These are phyloP conservation scores for Tichodroma muraria DNA, from an alignment of 2,113 vertebrate genomes.

Conservation along the genomic window DNA sequence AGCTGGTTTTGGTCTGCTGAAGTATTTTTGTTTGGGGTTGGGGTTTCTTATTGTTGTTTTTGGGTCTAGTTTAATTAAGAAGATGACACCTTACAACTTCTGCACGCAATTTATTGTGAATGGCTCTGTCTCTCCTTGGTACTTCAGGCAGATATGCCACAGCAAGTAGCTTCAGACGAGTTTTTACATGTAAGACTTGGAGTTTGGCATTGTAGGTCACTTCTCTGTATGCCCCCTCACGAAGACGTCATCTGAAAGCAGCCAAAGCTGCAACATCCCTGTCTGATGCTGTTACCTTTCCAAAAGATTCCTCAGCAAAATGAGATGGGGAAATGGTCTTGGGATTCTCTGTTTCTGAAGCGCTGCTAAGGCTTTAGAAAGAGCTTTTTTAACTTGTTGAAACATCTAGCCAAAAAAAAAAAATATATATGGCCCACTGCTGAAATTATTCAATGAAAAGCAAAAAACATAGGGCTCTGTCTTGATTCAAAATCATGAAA, in stretches of 20 bases:
- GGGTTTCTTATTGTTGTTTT: background rate
- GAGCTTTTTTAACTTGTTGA: background rate
- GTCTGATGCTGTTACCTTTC: background rate
- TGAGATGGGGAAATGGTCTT: fast-evolving
- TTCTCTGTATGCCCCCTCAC: background rate
- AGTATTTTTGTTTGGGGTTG: background rate
- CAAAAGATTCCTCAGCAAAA: background rate
- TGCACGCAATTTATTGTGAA: background rate
- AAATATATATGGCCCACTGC: background rate
- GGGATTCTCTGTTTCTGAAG: background rate
- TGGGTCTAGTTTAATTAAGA: background rate
- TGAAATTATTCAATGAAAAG: background rate
- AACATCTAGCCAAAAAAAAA: background rate
- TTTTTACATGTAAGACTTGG: background rate
- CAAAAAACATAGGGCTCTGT: background rate
- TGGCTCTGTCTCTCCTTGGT: background rate
- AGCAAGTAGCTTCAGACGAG: background rate
- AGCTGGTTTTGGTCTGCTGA: background rate
- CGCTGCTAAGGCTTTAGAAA: background rate
- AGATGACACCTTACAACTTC: background rate
- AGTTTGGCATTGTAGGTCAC: background rate
- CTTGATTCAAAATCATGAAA: background rate
- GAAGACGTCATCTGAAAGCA: background rate
- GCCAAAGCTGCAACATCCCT: background rate
- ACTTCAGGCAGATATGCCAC: background rate